Percentiles rank a stretch among this genome's conserved stretches.
These are phyloP conservation scores for Electrophaes corylata DNA, from an alignment of 2,888 invertebrate species.

Conservation along the genomic window DNA sequence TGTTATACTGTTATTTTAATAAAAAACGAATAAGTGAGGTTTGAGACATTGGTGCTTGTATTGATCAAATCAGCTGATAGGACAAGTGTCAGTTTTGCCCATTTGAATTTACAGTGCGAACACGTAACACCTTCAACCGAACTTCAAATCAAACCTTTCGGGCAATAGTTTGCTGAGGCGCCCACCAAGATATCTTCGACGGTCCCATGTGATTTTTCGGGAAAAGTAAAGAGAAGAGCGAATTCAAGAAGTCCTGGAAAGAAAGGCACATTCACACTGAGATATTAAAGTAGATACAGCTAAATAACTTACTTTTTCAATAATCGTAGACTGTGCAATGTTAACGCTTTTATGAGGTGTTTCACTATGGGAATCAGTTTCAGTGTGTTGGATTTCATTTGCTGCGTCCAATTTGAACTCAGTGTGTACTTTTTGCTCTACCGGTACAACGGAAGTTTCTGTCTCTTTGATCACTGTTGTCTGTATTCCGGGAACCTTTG, in stretches of 20 bases:
- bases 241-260: conserved; percentile 53
- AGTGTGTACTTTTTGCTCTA: conserved; percentile 51
- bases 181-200: conserved; percentile 43
- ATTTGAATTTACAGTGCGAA: conserved; percentile 22
- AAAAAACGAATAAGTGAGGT: not conserved
- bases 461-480: conserved; percentile 49
- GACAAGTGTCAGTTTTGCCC: conserved; percentile 4
- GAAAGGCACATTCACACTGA: conserved; percentile 30
- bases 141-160: conserved; percentile 57
- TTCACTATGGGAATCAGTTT: conserved; percentile 45
- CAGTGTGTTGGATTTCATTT: conserved; percentile 59
- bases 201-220: conserved; percentile 43
- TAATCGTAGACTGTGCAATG: conserved; percentile 24
- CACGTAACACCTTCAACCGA: conserved; percentile 13
- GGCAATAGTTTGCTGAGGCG: conserved; percentile 39
- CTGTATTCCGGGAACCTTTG: conserved; percentile 52
- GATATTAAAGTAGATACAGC: conserved; percentile 11
- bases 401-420: conserved; percentile 56
- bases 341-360: conserved; percentile 48
- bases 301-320: conserved; percentile 68
- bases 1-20: not conserved
- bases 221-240: conserved; percentile 47
- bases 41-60: conserved; percentile 10
- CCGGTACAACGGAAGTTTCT: conserved; percentile 46
- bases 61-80: not conserved